Percentiles rank a stretch among this genome's conserved stretches.
Conservation (phyloP, 2,113 vertebrate genomes). For the Periophthalmodon schlosseri region DNA sequence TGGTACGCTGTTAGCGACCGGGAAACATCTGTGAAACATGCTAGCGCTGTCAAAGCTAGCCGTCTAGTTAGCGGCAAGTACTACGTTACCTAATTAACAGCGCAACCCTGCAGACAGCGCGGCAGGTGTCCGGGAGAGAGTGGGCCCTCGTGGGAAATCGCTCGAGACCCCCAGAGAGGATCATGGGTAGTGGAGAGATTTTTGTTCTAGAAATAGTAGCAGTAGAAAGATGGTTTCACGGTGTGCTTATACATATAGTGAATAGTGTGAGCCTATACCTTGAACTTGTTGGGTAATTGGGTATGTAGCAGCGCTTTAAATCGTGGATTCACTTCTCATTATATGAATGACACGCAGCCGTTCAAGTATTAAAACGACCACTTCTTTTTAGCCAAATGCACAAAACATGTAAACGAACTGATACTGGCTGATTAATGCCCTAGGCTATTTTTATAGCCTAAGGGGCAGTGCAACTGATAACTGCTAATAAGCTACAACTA, state of each 20-base stretch:
- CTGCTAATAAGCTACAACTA: too few relatives aligned
- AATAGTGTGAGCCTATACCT: not conserved
- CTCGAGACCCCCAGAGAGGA: not conserved
- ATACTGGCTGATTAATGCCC: too few relatives aligned
- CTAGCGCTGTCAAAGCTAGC: not conserved
- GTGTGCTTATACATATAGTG: not conserved
- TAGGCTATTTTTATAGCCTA: too few relatives aligned
- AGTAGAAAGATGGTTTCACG: not conserved
- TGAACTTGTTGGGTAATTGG: not conserved
- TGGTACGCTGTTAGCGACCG: not conserved
- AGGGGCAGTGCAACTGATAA: too few relatives aligned
- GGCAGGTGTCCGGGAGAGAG: slow-evolving; percentile 3
- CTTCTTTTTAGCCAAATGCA: too few relatives aligned
- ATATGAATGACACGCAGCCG: too few relatives aligned
- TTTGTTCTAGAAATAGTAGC: slow-evolving; percentile 3
- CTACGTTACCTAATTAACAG: slow-evolving; percentile 4
- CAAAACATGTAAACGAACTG: too few relatives aligned
- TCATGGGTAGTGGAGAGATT: not conserved
- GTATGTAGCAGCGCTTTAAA: not conserved
- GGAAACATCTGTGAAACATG: slow-evolving; percentile 2
- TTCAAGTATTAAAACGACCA: too few relatives aligned
- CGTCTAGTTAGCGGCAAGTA: not conserved
- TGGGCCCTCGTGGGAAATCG: not conserved
- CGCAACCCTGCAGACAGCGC: slow-evolving; percentile 1
- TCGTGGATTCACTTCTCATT: not conserved